Conservation (phyloP, 2,888 invertebrate genomes). For the Plemyria rubiginata region DNA sequence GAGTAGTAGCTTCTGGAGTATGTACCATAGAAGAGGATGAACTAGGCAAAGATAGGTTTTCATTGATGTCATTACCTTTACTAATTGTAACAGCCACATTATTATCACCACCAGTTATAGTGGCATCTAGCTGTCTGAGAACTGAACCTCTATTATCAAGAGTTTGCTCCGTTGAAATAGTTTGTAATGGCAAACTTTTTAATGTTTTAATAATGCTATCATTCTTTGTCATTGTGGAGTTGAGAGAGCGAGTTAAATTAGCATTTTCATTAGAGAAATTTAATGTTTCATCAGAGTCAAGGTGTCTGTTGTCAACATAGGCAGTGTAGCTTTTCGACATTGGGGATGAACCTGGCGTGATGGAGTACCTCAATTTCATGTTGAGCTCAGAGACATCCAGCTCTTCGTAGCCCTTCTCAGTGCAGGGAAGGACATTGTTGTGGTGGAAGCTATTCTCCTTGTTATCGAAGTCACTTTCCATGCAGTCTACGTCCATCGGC, state of each 20-base stretch:
- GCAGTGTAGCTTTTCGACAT: conserved; percentile 75
- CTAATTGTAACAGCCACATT: conserved; percentile 60
- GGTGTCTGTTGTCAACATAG: conserved; percentile 55
- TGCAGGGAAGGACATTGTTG: conserved; percentile 68
- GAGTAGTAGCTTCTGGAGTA: conserved; percentile 75
- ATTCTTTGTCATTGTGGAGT: conserved; percentile 61
- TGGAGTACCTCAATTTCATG: conserved; percentile 76
- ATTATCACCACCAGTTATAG: conserved; percentile 42
- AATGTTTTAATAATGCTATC: conserved; percentile 58
- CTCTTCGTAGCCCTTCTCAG: conserved; percentile 77
- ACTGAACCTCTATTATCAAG: conserved; percentile 55
- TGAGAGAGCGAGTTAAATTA: conserved; percentile 67
- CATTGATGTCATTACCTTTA: conserved; percentile 59
- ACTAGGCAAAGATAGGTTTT: conserved; percentile 65
- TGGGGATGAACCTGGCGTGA: conserved; percentile 72
- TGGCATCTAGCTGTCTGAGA: conserved; percentile 55
- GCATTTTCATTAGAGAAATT: conserved; percentile 54
- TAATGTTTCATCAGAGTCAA: conserved; percentile 54
- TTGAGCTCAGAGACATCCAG: conserved; percentile 75
- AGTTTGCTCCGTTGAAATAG: conserved; percentile 54
- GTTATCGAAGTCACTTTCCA: conserved; percentile 73
- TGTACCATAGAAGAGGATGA: conserved; percentile 64
- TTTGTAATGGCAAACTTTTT: conserved; percentile 66
- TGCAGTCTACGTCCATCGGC: conserved; percentile 74
- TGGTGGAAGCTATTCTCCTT: conserved; percentile 74